Conservation (phyloP, 92 coral and sea anemone species). For the Bergia sp. region DNA sequence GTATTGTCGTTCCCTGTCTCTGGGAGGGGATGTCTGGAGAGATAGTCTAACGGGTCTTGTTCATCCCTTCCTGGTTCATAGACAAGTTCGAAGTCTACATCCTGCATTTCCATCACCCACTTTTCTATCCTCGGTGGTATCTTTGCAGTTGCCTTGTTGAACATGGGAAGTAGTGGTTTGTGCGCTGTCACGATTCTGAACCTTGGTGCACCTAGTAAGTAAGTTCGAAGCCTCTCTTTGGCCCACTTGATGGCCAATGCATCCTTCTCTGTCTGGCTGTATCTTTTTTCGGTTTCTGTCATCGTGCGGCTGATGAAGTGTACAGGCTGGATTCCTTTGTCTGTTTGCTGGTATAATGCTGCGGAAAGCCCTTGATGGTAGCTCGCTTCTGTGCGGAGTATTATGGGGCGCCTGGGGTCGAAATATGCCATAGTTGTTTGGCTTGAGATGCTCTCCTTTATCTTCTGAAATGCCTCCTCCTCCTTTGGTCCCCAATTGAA, state of each 20-base stretch:
- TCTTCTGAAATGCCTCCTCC: constrained; percentile 38
- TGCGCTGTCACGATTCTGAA: constrained; percentile 60
- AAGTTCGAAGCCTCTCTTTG: constrained; percentile 42
- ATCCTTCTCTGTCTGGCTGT: constrained; percentile 41
- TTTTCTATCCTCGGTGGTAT: constrained; percentile 50
- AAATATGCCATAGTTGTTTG: no score
- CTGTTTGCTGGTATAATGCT: constrained; percentile 47
- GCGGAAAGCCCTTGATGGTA: constrained; percentile 56
- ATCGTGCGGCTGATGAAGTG: constrained; percentile 51
- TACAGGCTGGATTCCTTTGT: constrained; percentile 48
- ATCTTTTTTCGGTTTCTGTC: constrained; percentile 42
- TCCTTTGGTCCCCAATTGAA: no score
- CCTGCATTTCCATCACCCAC: constrained; percentile 54
- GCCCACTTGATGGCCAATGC: constrained; percentile 63
- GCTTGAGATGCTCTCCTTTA: no score
- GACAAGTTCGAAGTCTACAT: constrained; percentile 53
- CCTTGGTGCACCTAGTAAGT: constrained; percentile 60
- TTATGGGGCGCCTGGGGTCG: no score
- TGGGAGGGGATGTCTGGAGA: constrained; percentile 59
- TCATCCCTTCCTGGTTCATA: constrained; percentile 62
- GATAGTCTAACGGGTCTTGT: constrained; percentile 56
- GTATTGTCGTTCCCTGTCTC: constrained; percentile 50
- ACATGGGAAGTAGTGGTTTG: constrained; percentile 53
- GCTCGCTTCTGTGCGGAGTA: constrained; percentile 34
- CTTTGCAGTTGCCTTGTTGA: constrained; percentile 48